phyloP scores from a whole-genome alignment of 2,888 invertebrate genomes.

The Cantharis rufa region DNA sequence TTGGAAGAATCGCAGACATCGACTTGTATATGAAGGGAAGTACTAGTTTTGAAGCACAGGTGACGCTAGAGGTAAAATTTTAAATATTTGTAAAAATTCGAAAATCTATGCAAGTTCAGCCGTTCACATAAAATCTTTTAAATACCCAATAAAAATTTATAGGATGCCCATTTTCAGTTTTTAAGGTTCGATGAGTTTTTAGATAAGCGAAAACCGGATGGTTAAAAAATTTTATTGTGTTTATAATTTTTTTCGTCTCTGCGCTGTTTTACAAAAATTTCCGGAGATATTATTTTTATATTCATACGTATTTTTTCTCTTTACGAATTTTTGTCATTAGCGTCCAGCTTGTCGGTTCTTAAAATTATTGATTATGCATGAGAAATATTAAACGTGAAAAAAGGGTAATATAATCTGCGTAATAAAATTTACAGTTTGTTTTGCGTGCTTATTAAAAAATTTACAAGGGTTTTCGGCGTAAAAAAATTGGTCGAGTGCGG shows the following conservation, averaged over 20 bases:
- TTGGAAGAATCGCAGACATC: not conserved
- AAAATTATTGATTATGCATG: not conserved
- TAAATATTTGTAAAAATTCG: not conserved
- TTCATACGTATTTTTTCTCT: not conserved
- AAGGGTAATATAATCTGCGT: not conserved
- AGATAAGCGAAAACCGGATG: not conserved
- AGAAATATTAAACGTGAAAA: not conserved
- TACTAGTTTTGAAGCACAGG: not conserved
- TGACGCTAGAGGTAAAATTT: not conserved
- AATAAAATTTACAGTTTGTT: not conserved
- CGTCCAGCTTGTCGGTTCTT: not conserved
- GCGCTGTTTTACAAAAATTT: not conserved
- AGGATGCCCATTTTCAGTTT: not conserved
- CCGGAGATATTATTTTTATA: not conserved
- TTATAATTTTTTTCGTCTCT: not conserved
- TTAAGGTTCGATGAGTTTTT: not conserved
- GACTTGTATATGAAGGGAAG: not conserved
- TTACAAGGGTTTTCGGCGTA: not conserved
- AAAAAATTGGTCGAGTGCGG: not conserved
- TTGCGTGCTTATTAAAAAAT: not conserved
- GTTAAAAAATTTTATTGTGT: not conserved
- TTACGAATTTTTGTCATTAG: not conserved
- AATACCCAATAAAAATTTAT: not conserved
- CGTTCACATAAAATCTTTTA: not conserved
- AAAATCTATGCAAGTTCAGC: not conserved